A percentile compares a stretch with the other conserved stretches of the same genome.
Conservation (phyloP, 2,888 invertebrate species). For the Danaus chrysippus region DNA sequence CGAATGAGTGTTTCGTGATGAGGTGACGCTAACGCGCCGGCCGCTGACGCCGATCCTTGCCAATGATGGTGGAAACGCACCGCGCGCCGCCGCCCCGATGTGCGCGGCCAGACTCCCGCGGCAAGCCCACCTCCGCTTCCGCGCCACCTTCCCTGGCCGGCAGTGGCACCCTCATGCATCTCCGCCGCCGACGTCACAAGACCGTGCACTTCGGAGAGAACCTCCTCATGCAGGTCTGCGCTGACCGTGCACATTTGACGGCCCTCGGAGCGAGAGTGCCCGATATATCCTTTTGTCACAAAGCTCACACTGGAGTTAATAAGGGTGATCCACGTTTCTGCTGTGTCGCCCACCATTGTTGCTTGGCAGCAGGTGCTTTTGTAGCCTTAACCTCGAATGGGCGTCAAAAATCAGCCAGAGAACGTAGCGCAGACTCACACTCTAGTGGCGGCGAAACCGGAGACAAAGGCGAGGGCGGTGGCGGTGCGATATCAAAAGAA, state of each 20-base stretch:
- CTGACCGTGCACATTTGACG: conserved; percentile 80
- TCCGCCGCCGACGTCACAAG: conserved; percentile 85
- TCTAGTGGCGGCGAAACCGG: conserved; percentile 70
- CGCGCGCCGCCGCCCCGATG: conserved; percentile 70
- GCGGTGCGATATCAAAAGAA: conserved; percentile 47
- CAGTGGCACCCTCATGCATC: conserved; percentile 76
- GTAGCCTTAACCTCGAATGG: conserved; percentile 62
- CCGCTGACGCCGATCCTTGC: conserved; percentile 73
- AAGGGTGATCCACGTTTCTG: conserved; percentile 70
- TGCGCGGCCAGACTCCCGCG: conserved; percentile 66
- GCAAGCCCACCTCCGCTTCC: conserved; percentile 76
- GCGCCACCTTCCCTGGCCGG: conserved; percentile 77
- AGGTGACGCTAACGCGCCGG: conserved; percentile 73
- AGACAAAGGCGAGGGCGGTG: conserved; percentile 60
- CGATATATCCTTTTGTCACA: conserved; percentile 73
- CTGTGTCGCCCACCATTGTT: conserved; percentile 75
- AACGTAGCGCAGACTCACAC: conserved; percentile 71
- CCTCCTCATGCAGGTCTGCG: conserved; percentile 85
- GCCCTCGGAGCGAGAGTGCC: conserved; percentile 72
- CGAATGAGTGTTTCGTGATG: conserved; percentile 51
- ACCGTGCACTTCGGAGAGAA: conserved; percentile 89
- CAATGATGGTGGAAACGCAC: conserved; percentile 78
- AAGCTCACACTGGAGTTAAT: conserved; percentile 63
- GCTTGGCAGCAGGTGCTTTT: conserved; percentile 66
- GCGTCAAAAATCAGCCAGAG: conserved; percentile 58